phyloP scores from a whole-genome alignment of 2,888 invertebrate genomes.

The Drosophila ochracea region DNA sequence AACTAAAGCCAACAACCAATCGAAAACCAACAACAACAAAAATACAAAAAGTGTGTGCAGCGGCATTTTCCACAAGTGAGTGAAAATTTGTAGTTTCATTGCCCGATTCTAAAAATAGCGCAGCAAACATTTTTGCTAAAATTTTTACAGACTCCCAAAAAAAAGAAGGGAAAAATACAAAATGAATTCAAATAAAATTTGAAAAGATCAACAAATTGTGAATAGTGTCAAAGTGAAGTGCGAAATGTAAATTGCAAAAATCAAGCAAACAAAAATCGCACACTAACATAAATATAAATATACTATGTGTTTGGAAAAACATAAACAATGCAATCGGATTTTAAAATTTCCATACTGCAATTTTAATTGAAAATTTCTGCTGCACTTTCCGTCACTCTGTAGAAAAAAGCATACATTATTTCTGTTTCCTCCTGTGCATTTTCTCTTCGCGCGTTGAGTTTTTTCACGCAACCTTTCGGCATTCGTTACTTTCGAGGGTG shows the following conservation, averaged over 20 bases:
- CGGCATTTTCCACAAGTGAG: slow-evolving; percentile 66
- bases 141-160: slow-evolving; percentile 33
- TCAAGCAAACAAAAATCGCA: slow-evolving; percentile 1
- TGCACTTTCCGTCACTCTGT: slow-evolving; percentile 26
- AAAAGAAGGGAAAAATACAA: neutral
- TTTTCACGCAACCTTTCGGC: slow-evolving; percentile 29
- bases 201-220: slow-evolving; percentile 12
- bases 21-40: slow-evolving; percentile 29
- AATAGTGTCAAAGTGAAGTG: slow-evolving; percentile 53
- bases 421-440: slow-evolving; percentile 8
- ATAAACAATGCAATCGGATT: slow-evolving; percentile 41
- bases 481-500: slow-evolving; percentile 30
- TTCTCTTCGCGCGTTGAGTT: slow-evolving; percentile 25
- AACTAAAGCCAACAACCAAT: slow-evolving; percentile 17
- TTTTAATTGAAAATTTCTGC: slow-evolving; percentile 15
- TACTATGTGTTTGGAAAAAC: slow-evolving; percentile 1
- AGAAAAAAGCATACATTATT: slow-evolving; percentile 15
- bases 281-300: slow-evolving; percentile 6
- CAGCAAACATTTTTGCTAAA: slow-evolving; percentile 49
- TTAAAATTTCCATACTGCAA: slow-evolving; percentile 1
- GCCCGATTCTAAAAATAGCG: slow-evolving; percentile 52
- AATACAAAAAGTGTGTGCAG: slow-evolving; percentile 55
- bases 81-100: slow-evolving; percentile 53
- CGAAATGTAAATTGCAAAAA: slow-evolving; percentile 27
- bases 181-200: slow-evolving; percentile 2